Evolutionary conservation across 2,888 invertebrate genomes (phyloP).

Genomic region (Torymus texanus): DNA sequence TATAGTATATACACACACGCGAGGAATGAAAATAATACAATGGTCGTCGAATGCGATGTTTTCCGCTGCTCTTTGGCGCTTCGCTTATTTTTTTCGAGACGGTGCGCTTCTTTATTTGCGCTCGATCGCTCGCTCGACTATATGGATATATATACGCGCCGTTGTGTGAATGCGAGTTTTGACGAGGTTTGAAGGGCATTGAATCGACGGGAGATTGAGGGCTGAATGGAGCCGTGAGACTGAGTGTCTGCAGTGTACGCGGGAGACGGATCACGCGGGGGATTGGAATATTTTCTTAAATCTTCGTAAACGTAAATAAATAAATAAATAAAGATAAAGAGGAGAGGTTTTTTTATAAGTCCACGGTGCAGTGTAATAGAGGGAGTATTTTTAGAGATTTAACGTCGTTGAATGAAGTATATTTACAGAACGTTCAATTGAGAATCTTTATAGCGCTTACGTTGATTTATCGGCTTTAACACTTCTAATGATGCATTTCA

Average conservation of each 20-base stretch:
- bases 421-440: too few species aligned
- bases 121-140: too few species aligned
- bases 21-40: conserved; percentile 12
- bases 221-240: conserved; percentile 25
- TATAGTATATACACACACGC: background rate
- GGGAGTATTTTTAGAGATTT: too few species aligned
- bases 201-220: conserved; percentile 32
- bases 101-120: too few species aligned
- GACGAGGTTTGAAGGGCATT: conserved; percentile 23
- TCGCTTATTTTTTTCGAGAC: conserved; percentile 2
- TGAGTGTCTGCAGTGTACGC: too few species aligned
- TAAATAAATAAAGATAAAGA: conserved; percentile 25
- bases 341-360: background rate
- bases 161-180: conserved; percentile 9
- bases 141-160: too few species aligned
- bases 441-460: too few species aligned
- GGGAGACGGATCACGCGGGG: background rate
- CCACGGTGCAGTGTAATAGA: too few species aligned
- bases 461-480: too few species aligned
- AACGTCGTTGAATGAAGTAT: too few species aligned
- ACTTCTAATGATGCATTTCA: too few species aligned
- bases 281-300: conserved; percentile 11
- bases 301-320: conserved; percentile 20
- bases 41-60: background rate
- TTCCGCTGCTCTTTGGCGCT: background rate